Percentiles rank a stretch among this genome's conserved stretches.
phyloP scores from a whole-genome alignment of 2,797 vertebrate species.

The Pipistrellus pipistrellus region DNA sequence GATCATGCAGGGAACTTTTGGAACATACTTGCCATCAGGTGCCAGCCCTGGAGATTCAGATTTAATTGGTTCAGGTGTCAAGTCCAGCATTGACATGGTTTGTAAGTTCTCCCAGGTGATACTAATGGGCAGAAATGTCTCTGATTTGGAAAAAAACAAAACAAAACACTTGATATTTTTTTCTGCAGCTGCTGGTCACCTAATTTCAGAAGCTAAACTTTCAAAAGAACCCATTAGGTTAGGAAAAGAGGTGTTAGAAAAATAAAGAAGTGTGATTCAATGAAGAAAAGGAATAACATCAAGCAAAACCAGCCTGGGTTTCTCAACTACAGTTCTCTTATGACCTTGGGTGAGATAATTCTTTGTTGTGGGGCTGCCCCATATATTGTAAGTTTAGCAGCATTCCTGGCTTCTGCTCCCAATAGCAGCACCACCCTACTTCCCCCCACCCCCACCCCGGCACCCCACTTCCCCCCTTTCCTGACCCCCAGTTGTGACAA shows the following conservation, averaged over 20 bases:
- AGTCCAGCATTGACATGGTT: not conserved
- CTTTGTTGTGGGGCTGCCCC: not conserved
- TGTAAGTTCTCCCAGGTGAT: not conserved
- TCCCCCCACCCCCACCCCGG: accelerated
- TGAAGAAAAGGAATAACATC: constrained; percentile 24
- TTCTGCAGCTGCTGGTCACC: constrained; percentile 20
- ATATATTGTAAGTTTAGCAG: not conserved
- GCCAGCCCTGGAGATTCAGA: not conserved
- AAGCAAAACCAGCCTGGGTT: not conserved
- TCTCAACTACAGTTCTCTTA: not conserved
- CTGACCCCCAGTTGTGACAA: not conserved
- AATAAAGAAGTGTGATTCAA: not conserved
- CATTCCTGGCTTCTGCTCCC: not conserved
- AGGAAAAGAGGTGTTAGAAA: not conserved
- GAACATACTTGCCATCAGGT: not conserved
- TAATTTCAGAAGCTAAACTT: constrained; percentile 40
- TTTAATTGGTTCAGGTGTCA: not conserved
- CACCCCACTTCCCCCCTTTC: too few relatives aligned
- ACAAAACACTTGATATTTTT: not conserved
- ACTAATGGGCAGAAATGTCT: constrained; percentile 22
- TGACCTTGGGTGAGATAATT: not conserved
- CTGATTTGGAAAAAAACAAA: not conserved
- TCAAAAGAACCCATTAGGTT: not conserved
- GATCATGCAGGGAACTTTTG: not conserved
- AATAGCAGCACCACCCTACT: not conserved